phyloP scores from a whole-genome alignment of 2,797 vertebrate genomes.

The Anisognathus igniventris region DNA sequence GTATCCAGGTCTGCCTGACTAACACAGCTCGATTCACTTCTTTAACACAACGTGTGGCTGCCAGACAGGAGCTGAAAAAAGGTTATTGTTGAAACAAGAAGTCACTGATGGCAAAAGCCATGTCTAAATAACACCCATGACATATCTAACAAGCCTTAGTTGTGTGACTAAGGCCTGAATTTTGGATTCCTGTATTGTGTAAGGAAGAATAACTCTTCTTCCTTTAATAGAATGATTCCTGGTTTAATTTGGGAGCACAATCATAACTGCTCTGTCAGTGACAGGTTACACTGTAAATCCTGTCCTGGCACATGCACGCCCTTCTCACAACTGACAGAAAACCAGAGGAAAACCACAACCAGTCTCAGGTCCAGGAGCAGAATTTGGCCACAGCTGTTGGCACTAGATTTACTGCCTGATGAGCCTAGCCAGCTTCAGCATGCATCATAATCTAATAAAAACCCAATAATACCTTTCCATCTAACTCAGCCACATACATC shows the following conservation, averaged over 20 bases:
- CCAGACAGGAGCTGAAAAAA: not conserved
- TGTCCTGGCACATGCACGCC: not conserved
- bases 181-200: not conserved
- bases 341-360: not conserved
- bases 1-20: not conserved
- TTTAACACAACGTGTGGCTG: not conserved
- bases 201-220: not conserved
- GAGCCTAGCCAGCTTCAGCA: not conserved
- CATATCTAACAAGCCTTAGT: not conserved
- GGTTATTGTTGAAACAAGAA: not conserved
- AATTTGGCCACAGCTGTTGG: not conserved
- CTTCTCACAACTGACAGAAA: not conserved
- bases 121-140: not conserved
- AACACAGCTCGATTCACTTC: not conserved
- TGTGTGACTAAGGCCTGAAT: not conserved
- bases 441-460: conserved; percentile 34
- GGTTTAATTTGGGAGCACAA: not conserved
- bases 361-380: not conserved
- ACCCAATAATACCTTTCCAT: not conserved
- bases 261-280: not conserved
- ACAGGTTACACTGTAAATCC: not conserved
- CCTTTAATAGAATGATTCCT: not conserved
- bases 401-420: not conserved
- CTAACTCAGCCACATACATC: not conserved
- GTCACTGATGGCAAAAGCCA: not conserved